phyloP scores from a whole-genome alignment of 2,797 vertebrate genomes.

The Streptopelia turtur region DNA sequence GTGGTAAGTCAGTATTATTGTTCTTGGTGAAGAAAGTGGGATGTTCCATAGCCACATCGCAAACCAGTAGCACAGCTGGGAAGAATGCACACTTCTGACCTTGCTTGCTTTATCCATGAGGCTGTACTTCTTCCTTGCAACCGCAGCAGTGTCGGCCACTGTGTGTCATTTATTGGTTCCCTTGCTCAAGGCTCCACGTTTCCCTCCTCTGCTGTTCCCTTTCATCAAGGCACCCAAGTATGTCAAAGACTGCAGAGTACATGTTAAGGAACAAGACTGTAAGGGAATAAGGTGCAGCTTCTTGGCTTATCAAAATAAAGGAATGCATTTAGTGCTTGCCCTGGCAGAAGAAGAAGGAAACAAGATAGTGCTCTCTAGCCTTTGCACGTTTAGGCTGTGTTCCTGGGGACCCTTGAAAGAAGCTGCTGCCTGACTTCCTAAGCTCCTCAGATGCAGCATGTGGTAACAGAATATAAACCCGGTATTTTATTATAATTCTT shows the following conservation, averaged over 20 bases:
- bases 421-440: background rate
- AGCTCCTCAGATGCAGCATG: accelerated
- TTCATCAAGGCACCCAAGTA: background rate
- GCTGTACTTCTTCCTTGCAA: background rate
- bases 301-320: background rate
- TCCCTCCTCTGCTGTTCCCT: background rate
- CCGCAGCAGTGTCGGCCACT: background rate
- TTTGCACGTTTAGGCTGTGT: background rate
- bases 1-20: background rate
- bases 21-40: background rate
- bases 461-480: background rate
- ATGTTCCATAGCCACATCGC: background rate
- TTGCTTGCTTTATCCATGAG: background rate
- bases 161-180: background rate
- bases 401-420: background rate
- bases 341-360: background rate
- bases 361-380: background rate
- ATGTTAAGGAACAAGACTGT: background rate
- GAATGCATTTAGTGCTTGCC: background rate
- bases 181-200: background rate
- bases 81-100: background rate
- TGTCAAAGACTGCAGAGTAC: background rate
- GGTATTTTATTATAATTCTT: background rate
- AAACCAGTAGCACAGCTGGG: background rate
- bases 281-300: background rate